Percentiles rank a stretch among this genome's conserved stretches.
Evolutionary conservation across 2,888 invertebrate genomes (phyloP).

Genomic region (Microplitis deprimator): DNA sequence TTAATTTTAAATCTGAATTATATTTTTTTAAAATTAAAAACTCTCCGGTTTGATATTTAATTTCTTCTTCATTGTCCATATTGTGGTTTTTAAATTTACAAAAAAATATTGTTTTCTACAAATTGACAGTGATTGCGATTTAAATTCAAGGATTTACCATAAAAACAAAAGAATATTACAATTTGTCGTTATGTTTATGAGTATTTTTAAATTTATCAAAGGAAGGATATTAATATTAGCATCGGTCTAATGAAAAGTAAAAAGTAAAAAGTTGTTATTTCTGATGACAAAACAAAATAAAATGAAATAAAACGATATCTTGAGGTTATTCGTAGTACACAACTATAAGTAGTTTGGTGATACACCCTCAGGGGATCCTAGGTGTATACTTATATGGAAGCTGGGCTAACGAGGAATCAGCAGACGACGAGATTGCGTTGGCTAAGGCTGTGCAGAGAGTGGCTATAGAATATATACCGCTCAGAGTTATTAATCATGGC

Average conservation of each 20-base stretch:
- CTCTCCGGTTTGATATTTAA: too few relatives aligned
- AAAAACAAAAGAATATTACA: too few relatives aligned
- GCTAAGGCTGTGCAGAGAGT: slow-evolving; percentile 8
- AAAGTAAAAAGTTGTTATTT: not conserved
- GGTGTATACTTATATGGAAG: slow-evolving; percentile 19
- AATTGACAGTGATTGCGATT: too few relatives aligned
- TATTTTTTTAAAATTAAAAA: too few relatives aligned
- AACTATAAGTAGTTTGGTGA: slow-evolving; percentile 4
- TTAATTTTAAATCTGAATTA: too few relatives aligned
- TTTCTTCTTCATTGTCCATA: too few relatives aligned
- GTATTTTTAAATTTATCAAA: not conserved
- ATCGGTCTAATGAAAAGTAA: not conserved
- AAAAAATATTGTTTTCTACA: too few relatives aligned
- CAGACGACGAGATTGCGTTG: slow-evolving; percentile 20
- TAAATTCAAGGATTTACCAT: too few relatives aligned
- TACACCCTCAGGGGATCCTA: slow-evolving; percentile 10
- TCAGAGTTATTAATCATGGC: slow-evolving; percentile 68
- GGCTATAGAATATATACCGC: slow-evolving; percentile 32
- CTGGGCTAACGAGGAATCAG: slow-evolving; percentile 9
- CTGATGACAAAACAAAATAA: not conserved
- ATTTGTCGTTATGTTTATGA: too few relatives aligned
- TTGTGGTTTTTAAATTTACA: too few relatives aligned
- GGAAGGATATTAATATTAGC: not conserved
- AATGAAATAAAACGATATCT: not conserved
- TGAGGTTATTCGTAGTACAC: not conserved